Percentiles rank a stretch among this genome's conserved stretches.
Conservation (phyloP, 2,797 vertebrate genomes). For the Cynopterus sphinx region DNA sequence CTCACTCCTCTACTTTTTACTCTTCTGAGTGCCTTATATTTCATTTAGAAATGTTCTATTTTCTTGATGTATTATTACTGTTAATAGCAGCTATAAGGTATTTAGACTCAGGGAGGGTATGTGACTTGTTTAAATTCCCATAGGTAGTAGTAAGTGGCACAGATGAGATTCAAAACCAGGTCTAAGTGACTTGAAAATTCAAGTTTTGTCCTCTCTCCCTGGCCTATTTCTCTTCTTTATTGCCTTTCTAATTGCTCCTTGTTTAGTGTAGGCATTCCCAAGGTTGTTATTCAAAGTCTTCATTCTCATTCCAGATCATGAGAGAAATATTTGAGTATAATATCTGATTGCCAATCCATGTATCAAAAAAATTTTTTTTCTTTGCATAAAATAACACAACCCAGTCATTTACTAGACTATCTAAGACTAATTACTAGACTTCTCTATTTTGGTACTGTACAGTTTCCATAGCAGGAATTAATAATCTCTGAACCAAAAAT, state of each 20-base stretch:
- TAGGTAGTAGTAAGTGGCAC: not conserved
- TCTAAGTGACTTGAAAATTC: constrained; percentile 35
- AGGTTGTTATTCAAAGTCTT: not conserved
- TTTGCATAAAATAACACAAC: constrained; percentile 27
- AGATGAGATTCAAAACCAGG: constrained; percentile 19
- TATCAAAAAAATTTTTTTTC: constrained; percentile 41
- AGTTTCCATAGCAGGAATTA: not conserved
- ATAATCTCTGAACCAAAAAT: not conserved
- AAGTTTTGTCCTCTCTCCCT: not conserved
- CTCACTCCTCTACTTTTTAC: not conserved
- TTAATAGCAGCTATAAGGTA: constrained; percentile 12
- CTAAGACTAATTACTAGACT: not conserved
- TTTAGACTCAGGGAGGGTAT: not conserved
- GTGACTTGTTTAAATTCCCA: constrained; percentile 18
- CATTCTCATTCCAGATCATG: not conserved
- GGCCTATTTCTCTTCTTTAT: not conserved
- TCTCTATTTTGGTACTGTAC: constrained; percentile 26
- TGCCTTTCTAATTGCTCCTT: not conserved
- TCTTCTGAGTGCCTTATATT: not conserved
- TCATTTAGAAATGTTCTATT: constrained; percentile 41
- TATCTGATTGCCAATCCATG: not conserved
- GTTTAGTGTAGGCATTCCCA: not conserved
- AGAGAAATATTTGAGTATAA: not conserved
- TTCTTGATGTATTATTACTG: not conserved
- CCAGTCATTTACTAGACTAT: not conserved